A percentile compares a stretch with the other conserved stretches of the same genome.
Conservation (phyloP, 2,888 invertebrate genomes). For the Arctia plantaginis region DNA sequence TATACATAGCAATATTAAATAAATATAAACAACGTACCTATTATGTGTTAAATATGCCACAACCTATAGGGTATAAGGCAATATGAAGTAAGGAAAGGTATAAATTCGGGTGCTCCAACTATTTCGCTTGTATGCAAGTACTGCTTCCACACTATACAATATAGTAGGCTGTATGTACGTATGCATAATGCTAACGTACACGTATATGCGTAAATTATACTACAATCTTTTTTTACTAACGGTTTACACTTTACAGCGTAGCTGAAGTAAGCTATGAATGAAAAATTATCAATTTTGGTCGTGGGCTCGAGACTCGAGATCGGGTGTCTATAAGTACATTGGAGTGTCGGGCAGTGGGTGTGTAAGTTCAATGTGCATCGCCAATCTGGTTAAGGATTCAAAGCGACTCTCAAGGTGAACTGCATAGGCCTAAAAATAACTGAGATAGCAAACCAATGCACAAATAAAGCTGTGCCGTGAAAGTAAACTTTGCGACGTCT, state of each 20-base stretch:
- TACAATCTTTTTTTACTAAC: neutral
- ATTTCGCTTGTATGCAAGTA: no score
- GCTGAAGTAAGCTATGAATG: neutral
- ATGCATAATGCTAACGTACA: neutral
- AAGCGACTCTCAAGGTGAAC: constrained; percentile 74
- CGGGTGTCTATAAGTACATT: neutral
- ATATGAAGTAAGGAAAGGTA: neutral
- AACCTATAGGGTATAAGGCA: no score
- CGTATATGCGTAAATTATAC: neutral
- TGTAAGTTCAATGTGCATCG: constrained; percentile 54
- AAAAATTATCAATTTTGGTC: neutral
- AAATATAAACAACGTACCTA: neutral
- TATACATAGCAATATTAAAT: neutral
- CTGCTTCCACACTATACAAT: neutral
- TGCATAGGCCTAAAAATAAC: constrained; percentile 73
- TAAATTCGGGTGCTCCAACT: neutral
- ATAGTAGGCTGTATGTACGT: neutral
- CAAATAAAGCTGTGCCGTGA: constrained; percentile 33
- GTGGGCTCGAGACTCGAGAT: neutral
- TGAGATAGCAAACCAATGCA: constrained; percentile 47
- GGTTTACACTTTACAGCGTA: neutral
- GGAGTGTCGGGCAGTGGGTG: constrained; percentile 24
- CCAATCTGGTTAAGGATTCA: constrained; percentile 53
- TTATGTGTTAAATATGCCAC: neutral
- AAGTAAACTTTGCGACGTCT: constrained; percentile 25